A percentile compares a stretch with the other conserved stretches of the same genome.
These are phyloP conservation scores for Mechanitis mazaeus DNA, from an alignment of 2,888 invertebrate species.

Conservation along the genomic window DNA sequence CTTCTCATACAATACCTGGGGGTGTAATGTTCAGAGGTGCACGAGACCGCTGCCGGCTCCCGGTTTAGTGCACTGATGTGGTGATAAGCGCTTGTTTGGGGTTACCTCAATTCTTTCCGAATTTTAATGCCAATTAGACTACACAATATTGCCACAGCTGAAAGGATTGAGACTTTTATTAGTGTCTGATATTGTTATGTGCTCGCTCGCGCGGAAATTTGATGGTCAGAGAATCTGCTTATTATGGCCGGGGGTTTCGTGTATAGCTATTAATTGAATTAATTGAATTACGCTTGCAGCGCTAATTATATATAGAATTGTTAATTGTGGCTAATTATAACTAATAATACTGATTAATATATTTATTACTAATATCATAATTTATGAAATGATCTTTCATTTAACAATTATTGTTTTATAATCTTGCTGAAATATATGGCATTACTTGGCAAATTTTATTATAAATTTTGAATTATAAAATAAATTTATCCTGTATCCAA, in stretches of 20 bases:
- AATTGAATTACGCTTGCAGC: constrained; percentile 24
- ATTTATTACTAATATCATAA: not conserved
- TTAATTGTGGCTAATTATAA: not conserved
- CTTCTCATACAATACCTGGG: constrained; percentile 52
- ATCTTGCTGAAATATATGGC: not conserved
- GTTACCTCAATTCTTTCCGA: constrained; percentile 66
- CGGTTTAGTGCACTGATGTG: constrained; percentile 56
- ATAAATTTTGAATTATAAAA: constrained; percentile 3
- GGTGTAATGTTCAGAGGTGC: constrained; percentile 58
- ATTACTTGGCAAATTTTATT: too few relatives aligned
- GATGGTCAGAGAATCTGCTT: constrained; percentile 32
- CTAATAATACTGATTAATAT: too few relatives aligned
- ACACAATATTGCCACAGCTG: constrained; percentile 62
- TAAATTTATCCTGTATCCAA: not conserved
- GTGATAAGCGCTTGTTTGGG: constrained; percentile 68
- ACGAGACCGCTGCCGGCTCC: constrained; percentile 33
- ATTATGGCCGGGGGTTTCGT: constrained; percentile 31
- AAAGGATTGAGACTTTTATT: constrained; percentile 71
- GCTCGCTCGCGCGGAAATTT: constrained; percentile 53
- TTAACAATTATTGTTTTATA: not conserved
- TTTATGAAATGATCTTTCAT: not conserved
- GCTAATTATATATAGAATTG: constrained; percentile 1
- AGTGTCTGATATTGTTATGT: constrained; percentile 71
- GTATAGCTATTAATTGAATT: constrained; percentile 21
- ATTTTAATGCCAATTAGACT: constrained; percentile 72